Evolutionary conservation across 2,888 invertebrate genomes (phyloP).

Genomic region (Trimorus sp.): DNA sequence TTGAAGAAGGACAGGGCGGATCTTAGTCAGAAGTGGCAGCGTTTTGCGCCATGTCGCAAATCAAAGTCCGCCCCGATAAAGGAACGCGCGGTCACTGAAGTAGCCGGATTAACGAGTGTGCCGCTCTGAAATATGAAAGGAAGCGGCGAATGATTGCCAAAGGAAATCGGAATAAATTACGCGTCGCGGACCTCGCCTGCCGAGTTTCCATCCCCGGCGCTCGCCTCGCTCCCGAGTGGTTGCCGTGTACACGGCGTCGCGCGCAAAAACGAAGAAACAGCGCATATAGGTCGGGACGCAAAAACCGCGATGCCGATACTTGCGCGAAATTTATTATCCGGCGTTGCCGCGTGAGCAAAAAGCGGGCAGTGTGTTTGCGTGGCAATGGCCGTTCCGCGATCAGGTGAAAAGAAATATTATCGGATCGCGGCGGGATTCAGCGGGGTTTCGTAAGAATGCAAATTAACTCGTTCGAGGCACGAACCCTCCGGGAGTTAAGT

Average conservation of each 20-base stretch:
- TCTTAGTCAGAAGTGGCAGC: conserved; percentile 40
- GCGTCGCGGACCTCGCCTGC: background rate
- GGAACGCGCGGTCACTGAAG: conserved; percentile 36
- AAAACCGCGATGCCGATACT: conserved; percentile 40
- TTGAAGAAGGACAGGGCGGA: conserved; percentile 54
- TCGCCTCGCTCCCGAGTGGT: conserved; percentile 18
- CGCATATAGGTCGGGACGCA: conserved; percentile 33
- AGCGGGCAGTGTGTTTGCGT: background rate
- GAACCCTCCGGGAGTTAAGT: conserved; percentile 21
- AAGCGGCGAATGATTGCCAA: conserved; percentile 54
- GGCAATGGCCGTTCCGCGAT: too few species aligned
- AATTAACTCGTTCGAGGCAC: conserved; percentile 41
- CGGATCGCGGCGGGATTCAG: conserved; percentile 43
- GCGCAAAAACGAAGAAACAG: conserved; percentile 31
- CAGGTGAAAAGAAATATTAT: conserved; percentile 30
- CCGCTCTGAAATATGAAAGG: conserved; percentile 46
- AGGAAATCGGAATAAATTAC: conserved; percentile 72
- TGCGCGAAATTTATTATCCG: conserved; percentile 39
- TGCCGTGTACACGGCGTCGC: conserved; percentile 11
- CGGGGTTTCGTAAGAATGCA: conserved; percentile 33
- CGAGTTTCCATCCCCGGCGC: background rate
- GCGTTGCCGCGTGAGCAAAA: conserved; percentile 14
- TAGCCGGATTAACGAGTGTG: conserved; percentile 54
- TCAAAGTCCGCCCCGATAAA: conserved; percentile 63
- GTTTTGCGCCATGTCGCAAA: conserved; percentile 59